These are phyloP conservation scores for Catharus fuscescens DNA, from an alignment of 2,113 vertebrate genomes.

Conservation along the genomic window DNA sequence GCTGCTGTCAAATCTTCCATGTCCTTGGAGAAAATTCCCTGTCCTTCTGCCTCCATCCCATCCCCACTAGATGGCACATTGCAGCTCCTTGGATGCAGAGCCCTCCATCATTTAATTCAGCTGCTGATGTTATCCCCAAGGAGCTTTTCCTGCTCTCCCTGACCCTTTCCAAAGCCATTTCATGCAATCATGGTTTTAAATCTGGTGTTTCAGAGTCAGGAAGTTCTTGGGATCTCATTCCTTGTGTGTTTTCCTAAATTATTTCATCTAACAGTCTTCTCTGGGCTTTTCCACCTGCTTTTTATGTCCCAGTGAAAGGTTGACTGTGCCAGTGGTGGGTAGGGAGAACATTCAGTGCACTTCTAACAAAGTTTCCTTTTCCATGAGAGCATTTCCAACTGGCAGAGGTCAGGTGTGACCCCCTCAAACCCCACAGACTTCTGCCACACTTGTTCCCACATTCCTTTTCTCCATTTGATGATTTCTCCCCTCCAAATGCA, in stretches of 20 bases:
- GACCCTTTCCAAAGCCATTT: background rate
- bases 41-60: background rate
- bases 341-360: background rate
- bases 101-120: background rate
- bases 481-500: background rate
- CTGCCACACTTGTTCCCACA: background rate
- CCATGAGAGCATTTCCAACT: background rate
- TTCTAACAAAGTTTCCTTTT: background rate
- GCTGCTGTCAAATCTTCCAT: background rate
- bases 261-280: background rate
- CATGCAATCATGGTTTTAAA: fast-evolving
- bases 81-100: background rate
- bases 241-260: background rate
- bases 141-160: background rate
- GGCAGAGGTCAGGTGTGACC: background rate
- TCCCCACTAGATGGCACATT: slow-evolving; percentile 53
- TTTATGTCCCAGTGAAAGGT: background rate
- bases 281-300: fast-evolving
- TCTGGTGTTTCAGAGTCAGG: background rate
- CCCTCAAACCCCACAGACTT: background rate
- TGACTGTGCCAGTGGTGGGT: background rate
- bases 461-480: background rate
- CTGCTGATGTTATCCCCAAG: background rate
- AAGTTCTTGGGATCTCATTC: background rate
- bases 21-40: background rate